Evolutionary conservation across 2,888 invertebrate species (phyloP).

Genomic region (Tetranychus truncatus): DNA sequence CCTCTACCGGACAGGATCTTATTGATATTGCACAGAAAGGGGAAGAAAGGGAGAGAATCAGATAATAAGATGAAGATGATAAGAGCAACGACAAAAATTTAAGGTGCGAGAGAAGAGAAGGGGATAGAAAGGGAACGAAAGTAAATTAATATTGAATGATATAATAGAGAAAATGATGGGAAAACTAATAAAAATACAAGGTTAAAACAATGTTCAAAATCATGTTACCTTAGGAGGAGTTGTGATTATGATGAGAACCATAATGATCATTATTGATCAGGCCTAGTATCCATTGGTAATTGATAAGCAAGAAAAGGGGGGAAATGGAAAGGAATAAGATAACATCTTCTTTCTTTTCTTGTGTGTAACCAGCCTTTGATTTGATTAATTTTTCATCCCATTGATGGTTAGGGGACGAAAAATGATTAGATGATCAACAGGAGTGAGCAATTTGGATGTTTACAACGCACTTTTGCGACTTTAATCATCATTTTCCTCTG

Average conservation of each 20-base stretch:
- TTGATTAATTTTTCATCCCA: not conserved
- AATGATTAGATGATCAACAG: not conserved
- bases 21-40: not conserved
- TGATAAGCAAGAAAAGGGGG: not conserved
- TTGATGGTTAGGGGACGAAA: not conserved
- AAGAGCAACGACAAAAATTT: not conserved
- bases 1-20: not conserved
- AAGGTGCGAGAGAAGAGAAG: not conserved
- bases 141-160: not conserved
- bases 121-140: not conserved
- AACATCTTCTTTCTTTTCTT: not conserved
- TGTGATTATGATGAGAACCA: not conserved
- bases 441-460: not conserved
- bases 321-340: not conserved
- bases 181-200: not conserved
- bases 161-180: not conserved
- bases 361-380: not conserved
- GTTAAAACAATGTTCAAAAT: not conserved
- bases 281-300: not conserved
- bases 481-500: not conserved
- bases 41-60: constrained; percentile 1
- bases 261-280: not conserved
- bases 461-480: not conserved
- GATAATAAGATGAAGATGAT: not conserved
- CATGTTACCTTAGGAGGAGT: not conserved